Base-by-base conservation (phyloP, 2,888 invertebrate species). In the Clivina fossor region DNA sequence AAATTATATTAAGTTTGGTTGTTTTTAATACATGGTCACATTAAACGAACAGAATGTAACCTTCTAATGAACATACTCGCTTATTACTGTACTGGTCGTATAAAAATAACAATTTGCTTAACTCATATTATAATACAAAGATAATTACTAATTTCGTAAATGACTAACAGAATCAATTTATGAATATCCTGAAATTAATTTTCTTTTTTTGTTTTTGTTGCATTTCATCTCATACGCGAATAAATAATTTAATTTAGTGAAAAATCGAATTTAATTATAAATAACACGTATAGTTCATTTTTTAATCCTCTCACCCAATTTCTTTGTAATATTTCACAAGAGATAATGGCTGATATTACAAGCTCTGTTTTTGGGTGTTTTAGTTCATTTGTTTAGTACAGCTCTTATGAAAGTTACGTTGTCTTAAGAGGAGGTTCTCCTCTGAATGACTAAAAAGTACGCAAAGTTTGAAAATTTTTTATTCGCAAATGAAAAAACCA, bases 51-150 rank as follows among this genome's bases (percentile, higher is more conserved):
- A n/a, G n/a, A 48, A 48, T 35, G 32, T 19, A 41, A 20, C 32
- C 40, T 22, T 24, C 30, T 30, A 35, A 30, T 50, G 32, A 51
- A 51, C 43, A 53, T 38, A 35, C 26, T 44, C 35, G 53, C 53
- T 53, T 53, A 43, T 48, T 43, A 44, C 44, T 44, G 53, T 50
- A 50, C 32, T 50, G n/a, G 20, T 41, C 44, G 53, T 53, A 53
- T 53, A 53, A 53, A 53, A 53, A 53, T 43, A 43, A 53, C 40
- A 50, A 49, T 50, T 53, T 53, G 30, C 53, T 32, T 44, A 53
- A 53, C n/a, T 26, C 53, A 53, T 40, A 40, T 44, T 28, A 53
- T 53, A 53, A 50, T 33, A 33, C 41, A 50, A 22, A 11, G 32
- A 46, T n/a, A 43, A 32, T 46, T 5, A 26, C 20, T 22, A 15